Conservation (phyloP, 2,113 vertebrate genomes). For the Pseudorasbora parva region DNA sequence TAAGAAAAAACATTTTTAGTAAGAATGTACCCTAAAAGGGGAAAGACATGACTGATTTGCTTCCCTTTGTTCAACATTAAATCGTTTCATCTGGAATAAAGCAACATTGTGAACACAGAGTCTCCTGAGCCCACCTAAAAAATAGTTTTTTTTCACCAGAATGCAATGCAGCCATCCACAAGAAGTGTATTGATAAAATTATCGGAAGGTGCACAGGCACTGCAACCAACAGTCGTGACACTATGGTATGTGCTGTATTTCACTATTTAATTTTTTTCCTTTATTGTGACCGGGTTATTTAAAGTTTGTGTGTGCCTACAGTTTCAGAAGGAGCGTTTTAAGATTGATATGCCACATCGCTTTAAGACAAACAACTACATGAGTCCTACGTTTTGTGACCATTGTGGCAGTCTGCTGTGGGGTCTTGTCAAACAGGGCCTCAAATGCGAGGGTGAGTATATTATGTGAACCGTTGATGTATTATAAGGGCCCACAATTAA, state of each 20-base stretch:
- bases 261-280: not conserved
- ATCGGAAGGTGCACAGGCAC: constrained; percentile 94
- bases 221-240: constrained; percentile 93
- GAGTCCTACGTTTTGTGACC: constrained; percentile 98
- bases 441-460: constrained; percentile 90
- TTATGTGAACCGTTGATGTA: not conserved
- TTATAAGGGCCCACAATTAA: not conserved
- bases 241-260: constrained; percentile 80
- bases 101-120: not conserved
- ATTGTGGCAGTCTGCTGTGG: constrained; percentile 97
- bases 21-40: not conserved
- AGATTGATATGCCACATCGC: constrained; percentile 97
- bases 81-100: not conserved
- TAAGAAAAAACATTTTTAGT: too few species aligned
- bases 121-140: not conserved
- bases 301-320: constrained; percentile 64
- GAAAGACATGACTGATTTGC: not conserved
- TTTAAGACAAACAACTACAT: constrained; percentile 95
- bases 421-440: constrained; percentile 93
- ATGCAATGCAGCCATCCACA: constrained; percentile 98
- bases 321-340: constrained; percentile 99
- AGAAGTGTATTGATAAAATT: constrained; percentile 96
- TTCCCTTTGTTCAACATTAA: not conserved
- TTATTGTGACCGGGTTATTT: not conserved
- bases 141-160: constrained; percentile 76